These are phyloP conservation scores for Perizoma flavofasciatum DNA, from an alignment of 2,888 invertebrate genomes.

Conservation along the genomic window DNA sequence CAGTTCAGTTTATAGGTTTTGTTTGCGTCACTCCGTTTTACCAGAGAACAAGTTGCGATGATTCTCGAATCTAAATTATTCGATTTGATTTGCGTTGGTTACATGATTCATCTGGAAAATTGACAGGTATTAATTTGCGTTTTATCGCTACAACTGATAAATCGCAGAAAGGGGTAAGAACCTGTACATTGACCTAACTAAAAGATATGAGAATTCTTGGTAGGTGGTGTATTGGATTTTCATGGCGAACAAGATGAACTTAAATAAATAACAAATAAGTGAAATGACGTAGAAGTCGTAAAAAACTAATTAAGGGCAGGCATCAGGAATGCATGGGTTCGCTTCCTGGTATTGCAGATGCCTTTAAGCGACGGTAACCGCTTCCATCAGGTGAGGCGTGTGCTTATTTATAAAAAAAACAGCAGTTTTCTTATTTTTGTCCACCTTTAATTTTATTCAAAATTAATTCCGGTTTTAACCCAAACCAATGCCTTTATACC, in stretches of 20 bases:
- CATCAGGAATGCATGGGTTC: too few relatives aligned
- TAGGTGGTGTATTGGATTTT: too few relatives aligned
- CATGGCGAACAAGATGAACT: too few relatives aligned
- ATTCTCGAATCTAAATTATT: constrained; percentile 3
- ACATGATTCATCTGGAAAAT: background rate
- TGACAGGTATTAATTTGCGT: background rate
- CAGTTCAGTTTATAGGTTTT: constrained; percentile 17
- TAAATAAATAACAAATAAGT: too few relatives aligned
- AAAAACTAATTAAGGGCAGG: too few relatives aligned
- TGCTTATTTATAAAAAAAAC: too few relatives aligned
- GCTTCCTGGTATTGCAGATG: too few relatives aligned
- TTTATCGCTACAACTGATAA: background rate
- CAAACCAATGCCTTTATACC: background rate
- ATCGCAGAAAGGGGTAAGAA: background rate
- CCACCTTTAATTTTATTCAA: background rate
- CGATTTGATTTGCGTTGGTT: constrained; percentile 1
- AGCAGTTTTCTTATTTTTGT: background rate
- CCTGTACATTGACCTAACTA: too few relatives aligned
- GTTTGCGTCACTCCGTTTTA: constrained; percentile 11
- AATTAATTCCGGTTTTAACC: background rate
- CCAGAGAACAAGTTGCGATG: constrained; percentile 1
- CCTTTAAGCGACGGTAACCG: too few relatives aligned
- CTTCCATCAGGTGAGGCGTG: too few relatives aligned
- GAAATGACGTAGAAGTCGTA: too few relatives aligned
- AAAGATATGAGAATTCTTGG: too few relatives aligned